Percentiles rank a stretch among this genome's conserved stretches.
These are phyloP conservation scores for Lepilemur ruficaudatus DNA, from an alignment of 2,797 vertebrate species.

Conservation along the genomic window DNA sequence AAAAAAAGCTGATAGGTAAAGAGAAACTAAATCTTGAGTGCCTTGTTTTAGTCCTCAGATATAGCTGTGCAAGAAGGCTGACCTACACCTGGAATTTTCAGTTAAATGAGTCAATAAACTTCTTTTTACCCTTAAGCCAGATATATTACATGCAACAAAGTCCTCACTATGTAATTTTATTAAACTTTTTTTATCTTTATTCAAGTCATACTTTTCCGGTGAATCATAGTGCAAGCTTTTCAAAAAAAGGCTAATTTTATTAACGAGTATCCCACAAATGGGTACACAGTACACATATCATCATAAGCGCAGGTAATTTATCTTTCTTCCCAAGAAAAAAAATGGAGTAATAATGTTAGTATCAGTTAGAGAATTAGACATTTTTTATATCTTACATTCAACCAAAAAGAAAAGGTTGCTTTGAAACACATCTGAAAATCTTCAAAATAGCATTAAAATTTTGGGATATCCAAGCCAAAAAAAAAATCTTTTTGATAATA, in stretches of 20 bases:
- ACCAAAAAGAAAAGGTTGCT: background rate
- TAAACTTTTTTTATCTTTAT: background rate
- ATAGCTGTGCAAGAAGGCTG: background rate
- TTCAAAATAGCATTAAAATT: slow-evolving; percentile 40
- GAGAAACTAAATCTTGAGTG: background rate
- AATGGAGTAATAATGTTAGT: background rate
- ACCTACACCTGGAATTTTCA: background rate
- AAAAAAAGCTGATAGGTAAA: background rate
- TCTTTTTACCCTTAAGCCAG: background rate
- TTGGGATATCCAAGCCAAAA: background rate
- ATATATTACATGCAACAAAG: background rate
- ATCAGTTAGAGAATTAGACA: background rate
- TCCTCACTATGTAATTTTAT: background rate
- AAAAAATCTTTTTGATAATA: slow-evolving; percentile 20
- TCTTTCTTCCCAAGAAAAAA: background rate
- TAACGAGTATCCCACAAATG: slow-evolving; percentile 11
- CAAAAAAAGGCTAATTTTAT: slow-evolving; percentile 48
- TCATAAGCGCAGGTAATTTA: background rate
- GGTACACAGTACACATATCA: background rate
- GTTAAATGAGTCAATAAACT: background rate
- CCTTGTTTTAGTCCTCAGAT: background rate
- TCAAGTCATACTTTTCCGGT: slow-evolving; percentile 19
- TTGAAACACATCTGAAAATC: background rate
- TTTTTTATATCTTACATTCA: slow-evolving; percentile 44
- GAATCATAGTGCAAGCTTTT: slow-evolving; percentile 31